Base-by-base conservation (phyloP, 1,140 invertebrate species). In the Drosophila bifasciata region DNA sequence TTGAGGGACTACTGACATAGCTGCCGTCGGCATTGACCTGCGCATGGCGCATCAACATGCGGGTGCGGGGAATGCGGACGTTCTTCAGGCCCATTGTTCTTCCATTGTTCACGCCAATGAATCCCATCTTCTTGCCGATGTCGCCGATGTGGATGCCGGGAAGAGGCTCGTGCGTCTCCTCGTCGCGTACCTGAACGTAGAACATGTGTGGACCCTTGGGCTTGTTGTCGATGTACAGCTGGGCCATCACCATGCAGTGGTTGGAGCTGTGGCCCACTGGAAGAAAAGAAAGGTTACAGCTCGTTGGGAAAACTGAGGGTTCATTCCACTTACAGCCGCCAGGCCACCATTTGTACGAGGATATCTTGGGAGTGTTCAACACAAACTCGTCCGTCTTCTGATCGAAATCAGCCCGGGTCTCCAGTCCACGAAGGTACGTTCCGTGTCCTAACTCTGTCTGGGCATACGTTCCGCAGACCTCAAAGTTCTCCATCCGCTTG, bases 401-500 rank as follows among this genome's bases (percentile, higher is more conserved):
- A 92, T 99, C 97, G 90, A 97, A 99, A 6, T 96, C 97, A 3
- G 97, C 96, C 0, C 96, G 97, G 0, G 97, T 99, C 93, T 99
- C 97, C 43, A 99, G 91, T 1, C 97, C 97, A 76, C 97, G 93
- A 52, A 99, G 94, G 91, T 97, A 98, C 11, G 98, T 98, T 3
- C 97, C 98, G 93, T 99, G 98, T 0, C 97, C 97, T 39, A 99
- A 92, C 92, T 99, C 98, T 4, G 98, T 99, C 93, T 97, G 98
- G 46, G 97, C 97, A 92, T 99, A 99, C 19, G 97, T 97, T 43
- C 97, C 97, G 76, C 97, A 94, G 60, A 98, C 96, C 79, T 95
- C 94, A 48, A 95, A 95, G 69, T 94, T 94, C 93, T 96, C 95
- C 6, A 97, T 95, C 69, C 94, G 94, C 28, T 76, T 39, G 94